Evolutionary conservation across 2,888 invertebrate genomes (phyloP).

Genomic region (Tetrapedia diversipes): DNA sequence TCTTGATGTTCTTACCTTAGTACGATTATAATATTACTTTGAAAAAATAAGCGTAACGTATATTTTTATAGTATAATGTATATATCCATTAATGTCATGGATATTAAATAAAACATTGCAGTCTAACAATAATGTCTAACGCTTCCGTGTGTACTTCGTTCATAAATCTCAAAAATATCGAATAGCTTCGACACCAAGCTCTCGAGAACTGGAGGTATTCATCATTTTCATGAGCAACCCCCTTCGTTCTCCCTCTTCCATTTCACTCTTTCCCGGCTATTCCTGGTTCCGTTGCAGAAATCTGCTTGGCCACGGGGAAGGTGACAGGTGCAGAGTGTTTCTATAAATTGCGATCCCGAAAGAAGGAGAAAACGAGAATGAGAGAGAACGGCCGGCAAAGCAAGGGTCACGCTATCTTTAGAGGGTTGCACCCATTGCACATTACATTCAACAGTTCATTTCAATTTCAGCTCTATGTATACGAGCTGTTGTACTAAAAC

Average conservation of each 20-base stretch:
- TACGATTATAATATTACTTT: too few species aligned
- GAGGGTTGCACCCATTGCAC: constrained; percentile 49
- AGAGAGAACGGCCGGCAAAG: constrained; percentile 35
- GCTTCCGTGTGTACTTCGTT: too few species aligned
- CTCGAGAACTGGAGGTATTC: not conserved
- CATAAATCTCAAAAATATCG: not conserved
- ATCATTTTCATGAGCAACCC: not conserved
- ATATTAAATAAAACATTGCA: too few species aligned
- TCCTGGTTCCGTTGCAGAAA: constrained; percentile 48
- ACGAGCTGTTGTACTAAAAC: not conserved
- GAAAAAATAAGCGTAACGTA: too few species aligned
- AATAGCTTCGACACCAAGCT: not conserved
- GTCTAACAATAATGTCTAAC: too few species aligned
- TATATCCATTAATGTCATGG: too few species aligned
- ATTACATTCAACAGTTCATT: constrained; percentile 39
- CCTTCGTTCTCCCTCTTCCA: constrained; percentile 2
- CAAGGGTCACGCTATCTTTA: constrained; percentile 67
- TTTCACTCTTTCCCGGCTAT: constrained; percentile 39
- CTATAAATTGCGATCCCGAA: constrained; percentile 74
- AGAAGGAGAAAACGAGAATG: constrained; percentile 56
- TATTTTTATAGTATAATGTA: too few species aligned
- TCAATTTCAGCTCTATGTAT: constrained; percentile 4
- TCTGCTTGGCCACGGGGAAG: constrained; percentile 56
- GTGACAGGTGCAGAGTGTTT: constrained; percentile 79
- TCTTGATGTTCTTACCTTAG: too few species aligned